Percentiles rank a stretch among this genome's conserved stretches.
Conservation (phyloP, 2,113 vertebrate species). For the Poicephalus meyeri region DNA sequence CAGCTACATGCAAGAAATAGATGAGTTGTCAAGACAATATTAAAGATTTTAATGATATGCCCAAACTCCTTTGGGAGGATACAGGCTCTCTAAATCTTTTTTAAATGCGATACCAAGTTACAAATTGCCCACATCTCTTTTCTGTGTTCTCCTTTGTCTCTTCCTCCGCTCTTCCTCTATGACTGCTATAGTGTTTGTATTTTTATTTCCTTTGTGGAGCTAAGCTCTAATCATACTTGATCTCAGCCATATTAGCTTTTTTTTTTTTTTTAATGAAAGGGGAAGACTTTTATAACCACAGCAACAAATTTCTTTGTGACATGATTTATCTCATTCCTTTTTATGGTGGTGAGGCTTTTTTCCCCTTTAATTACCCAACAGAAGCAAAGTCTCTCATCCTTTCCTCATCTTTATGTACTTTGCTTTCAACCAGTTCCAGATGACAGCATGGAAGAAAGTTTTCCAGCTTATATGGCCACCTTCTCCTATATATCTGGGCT, state of each 20-base stretch:
- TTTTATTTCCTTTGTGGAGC: constrained; percentile 15
- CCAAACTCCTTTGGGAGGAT: background rate
- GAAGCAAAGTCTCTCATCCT: constrained; percentile 32
- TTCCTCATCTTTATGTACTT: constrained; percentile 19
- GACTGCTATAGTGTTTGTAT: background rate
- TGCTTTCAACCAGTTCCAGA: constrained; percentile 49
- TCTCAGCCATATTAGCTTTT: background rate
- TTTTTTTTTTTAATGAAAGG: background rate
- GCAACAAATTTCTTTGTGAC: constrained; percentile 8
- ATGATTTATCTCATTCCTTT: constrained; percentile 16
- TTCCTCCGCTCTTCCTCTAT: constrained; percentile 29
- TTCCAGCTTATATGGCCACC: background rate
- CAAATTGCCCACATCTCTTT: background rate
- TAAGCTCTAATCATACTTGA: background rate
- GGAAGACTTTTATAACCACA: background rate
- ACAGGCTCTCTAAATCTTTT: background rate
- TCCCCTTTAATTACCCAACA: constrained; percentile 43
- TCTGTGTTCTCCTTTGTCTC: constrained; percentile 34
- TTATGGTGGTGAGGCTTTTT: background rate
- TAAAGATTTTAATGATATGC: constrained; percentile 19
- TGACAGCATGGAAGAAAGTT: constrained; percentile 11
- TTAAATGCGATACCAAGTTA: background rate
- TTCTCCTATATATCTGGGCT: background rate
- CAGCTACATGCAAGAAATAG: background rate
- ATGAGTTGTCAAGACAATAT: background rate